Conservation (phyloP, 2,888 invertebrate species). For the Sepiola atlantica region DNA sequence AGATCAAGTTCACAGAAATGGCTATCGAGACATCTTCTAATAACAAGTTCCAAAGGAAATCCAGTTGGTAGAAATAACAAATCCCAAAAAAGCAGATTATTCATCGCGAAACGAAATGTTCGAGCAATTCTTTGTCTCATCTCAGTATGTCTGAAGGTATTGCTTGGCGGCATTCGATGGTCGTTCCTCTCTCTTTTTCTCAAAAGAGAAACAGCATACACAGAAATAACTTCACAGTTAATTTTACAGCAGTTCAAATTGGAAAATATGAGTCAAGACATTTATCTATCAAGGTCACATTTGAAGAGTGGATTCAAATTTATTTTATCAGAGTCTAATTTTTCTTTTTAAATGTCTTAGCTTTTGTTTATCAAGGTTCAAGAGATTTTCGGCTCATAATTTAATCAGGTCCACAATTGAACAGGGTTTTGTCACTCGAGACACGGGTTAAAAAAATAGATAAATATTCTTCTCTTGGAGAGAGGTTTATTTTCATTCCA, state of each 20-base stretch:
- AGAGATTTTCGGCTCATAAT: too few species aligned
- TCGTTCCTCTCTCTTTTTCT: not conserved
- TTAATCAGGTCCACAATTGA: too few species aligned
- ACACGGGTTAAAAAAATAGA: too few species aligned
- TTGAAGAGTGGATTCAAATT: not conserved
- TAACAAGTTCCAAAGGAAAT: not conserved
- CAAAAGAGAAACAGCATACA: not conserved
- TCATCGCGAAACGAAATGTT: not conserved
- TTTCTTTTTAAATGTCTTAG: too few species aligned
- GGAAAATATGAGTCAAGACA: too few species aligned
- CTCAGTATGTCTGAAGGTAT: not conserved
- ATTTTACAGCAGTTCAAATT: not conserved
- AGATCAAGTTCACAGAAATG: not conserved
- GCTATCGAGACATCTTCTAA: not conserved
- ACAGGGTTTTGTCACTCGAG: too few species aligned
- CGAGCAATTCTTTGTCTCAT: not conserved
- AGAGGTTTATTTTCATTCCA: too few species aligned
- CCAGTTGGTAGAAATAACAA: not conserved
- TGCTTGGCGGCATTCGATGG: not conserved
- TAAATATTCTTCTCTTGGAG: too few species aligned
- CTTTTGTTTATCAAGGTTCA: too few species aligned
- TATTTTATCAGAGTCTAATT: too few species aligned
- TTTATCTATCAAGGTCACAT: not conserved
- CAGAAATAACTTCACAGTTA: not conserved
- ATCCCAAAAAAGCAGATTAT: not conserved